A percentile compares a stretch with the other conserved stretches of the same genome.
These are phyloP conservation scores for Aplodontia rufa DNA, from an alignment of 2,113 vertebrate genomes.

Conservation along the genomic window DNA sequence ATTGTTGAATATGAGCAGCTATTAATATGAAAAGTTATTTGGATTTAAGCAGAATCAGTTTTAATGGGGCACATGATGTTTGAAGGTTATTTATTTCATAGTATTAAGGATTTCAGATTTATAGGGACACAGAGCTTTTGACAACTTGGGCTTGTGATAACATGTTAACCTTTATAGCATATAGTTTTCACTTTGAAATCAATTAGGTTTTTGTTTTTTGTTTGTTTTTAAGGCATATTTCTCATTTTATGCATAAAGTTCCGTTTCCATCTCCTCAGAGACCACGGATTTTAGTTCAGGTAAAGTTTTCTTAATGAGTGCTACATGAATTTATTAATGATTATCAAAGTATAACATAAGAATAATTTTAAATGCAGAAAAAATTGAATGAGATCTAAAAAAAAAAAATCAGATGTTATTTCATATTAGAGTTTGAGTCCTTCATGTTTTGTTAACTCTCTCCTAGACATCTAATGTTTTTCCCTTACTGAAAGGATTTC, in stretches of 20 bases:
- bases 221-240: constrained; percentile 92
- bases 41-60: neutral
- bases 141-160: constrained; percentile 28
- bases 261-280: constrained; percentile 97
- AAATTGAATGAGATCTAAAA: neutral
- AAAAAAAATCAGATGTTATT: constrained; percentile 41
- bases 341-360: constrained; percentile 37
- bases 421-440: constrained; percentile 1
- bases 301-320: constrained; percentile 77
- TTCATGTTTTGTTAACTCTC: constrained; percentile 29
- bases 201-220: constrained; percentile 55
- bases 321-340: neutral
- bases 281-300: constrained; percentile 97
- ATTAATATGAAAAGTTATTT: constrained; percentile 8
- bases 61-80: neutral
- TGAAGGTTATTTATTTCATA: neutral
- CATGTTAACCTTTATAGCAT: constrained; percentile 19
- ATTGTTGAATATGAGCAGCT: constrained; percentile 18
- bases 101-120: neutral
- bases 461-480: neutral
- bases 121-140: neutral
- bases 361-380: constrained; percentile 24
- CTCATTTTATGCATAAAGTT: constrained; percentile 98
- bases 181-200: constrained; percentile 53
- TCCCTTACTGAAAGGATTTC: neutral